phyloP scores from a whole-genome alignment of 2,113 vertebrate genomes.

The Strix aluco region DNA sequence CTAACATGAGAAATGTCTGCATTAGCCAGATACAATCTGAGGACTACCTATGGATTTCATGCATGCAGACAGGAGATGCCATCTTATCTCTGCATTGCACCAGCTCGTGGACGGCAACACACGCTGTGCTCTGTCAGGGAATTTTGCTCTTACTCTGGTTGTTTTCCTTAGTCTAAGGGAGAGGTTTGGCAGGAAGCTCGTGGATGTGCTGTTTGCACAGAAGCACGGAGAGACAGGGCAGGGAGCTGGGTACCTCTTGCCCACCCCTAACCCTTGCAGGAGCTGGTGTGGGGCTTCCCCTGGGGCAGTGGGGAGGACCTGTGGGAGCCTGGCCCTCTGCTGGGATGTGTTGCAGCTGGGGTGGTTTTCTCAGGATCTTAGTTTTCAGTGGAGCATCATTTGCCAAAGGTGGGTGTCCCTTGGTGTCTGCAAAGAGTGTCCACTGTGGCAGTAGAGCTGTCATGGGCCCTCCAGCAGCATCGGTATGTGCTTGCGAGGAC shows the following conservation, averaged over 20 bases:
- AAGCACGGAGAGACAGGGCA: background rate
- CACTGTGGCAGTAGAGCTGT: background rate
- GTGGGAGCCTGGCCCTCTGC: background rate
- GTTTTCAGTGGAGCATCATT: background rate
- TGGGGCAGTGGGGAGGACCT: background rate
- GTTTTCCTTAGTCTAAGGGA: background rate
- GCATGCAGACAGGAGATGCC: background rate
- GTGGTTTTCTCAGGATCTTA: background rate
- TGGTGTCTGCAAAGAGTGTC: background rate
- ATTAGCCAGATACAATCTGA: background rate
- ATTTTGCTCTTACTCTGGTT: background rate
- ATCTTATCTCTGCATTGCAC: background rate
- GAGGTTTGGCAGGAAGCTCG: accelerated
- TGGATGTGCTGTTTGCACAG: background rate
- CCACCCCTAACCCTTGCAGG: background rate
- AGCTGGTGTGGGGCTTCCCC: background rate
- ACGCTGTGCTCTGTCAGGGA: background rate
- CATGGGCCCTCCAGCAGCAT: background rate
- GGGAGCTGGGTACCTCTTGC: background rate
- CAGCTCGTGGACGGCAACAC: accelerated
- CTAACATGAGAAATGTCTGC: background rate
- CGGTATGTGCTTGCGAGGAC: accelerated
- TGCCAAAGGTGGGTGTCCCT: background rate
- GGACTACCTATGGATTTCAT: background rate
- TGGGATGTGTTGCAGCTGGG: background rate